These are phyloP conservation scores for Cyprinella venusta DNA, from an alignment of 2,797 vertebrate species.

Conservation along the genomic window DNA sequence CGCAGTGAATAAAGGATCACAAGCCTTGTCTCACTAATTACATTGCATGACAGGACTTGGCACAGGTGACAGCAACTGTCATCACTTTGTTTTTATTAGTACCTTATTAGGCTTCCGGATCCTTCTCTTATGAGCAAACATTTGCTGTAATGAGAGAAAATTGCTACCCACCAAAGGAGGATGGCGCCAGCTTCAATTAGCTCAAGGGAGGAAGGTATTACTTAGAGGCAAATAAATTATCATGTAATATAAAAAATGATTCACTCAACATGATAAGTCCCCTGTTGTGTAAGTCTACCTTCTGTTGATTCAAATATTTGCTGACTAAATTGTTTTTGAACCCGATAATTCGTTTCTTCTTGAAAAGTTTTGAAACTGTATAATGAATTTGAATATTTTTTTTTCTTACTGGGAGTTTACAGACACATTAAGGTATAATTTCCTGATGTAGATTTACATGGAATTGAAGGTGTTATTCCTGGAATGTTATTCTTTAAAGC, in stretches of 20 bases:
- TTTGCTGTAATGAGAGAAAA: conserved; percentile 78
- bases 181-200: conserved; percentile 81
- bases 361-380: not conserved
- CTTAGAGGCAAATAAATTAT: conserved; percentile 73
- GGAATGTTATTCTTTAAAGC: not conserved
- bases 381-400: not conserved
- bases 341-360: not conserved
- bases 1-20: conserved; percentile 42
- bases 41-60: conserved; percentile 51
- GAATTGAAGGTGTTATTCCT: not conserved
- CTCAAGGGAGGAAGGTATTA: conserved; percentile 75
- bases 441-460: not conserved
- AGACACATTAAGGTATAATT: not conserved
- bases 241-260: conserved; percentile 73
- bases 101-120: conserved; percentile 64
- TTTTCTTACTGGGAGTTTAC: not conserved
- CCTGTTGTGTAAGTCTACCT: conserved; percentile 54
- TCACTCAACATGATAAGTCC: conserved; percentile 26
- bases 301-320: conserved; percentile 63
- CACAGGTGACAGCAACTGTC: conserved; percentile 59
- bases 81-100: conserved; percentile 67
- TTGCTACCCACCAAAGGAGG: conserved; percentile 76
- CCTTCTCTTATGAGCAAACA: conserved; percentile 63
- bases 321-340: conserved; percentile 9
- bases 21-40: conserved; percentile 64